Percentiles rank a stretch among this genome's conserved stretches.
Conservation (phyloP, 2,797 vertebrate species). For the Rhinichthys osculus region DNA sequence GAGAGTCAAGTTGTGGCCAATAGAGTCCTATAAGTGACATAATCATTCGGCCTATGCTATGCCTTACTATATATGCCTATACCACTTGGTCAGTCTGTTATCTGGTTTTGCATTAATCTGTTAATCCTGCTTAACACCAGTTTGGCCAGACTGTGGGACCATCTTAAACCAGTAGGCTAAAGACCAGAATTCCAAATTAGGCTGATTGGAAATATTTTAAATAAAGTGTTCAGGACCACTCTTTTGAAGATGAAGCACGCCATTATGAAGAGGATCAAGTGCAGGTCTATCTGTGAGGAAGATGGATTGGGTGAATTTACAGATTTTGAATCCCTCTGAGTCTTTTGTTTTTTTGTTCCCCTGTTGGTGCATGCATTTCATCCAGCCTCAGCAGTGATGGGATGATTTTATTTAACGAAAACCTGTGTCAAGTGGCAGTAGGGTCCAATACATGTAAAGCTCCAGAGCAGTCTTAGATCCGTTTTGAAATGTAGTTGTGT, state of each 20-base stretch:
- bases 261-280: neutral
- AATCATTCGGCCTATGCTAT: constrained; percentile 70
- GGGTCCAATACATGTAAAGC: constrained; percentile 2
- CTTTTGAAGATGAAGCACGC: constrained; percentile 8
- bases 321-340: constrained; percentile 7
- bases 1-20: constrained; percentile 64
- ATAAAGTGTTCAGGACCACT: neutral
- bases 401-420: constrained; percentile 12
- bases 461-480: neutral
- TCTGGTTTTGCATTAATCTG: neutral
- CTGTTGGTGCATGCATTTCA: neutral
- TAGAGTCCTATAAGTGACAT: constrained; percentile 74
- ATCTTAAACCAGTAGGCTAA: neutral
- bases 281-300: neutral
- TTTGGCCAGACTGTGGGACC: neutral
- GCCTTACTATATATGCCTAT: constrained; percentile 5
- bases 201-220: neutral
- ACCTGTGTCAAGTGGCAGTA: neutral
- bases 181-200: neutral
- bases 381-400: neutral
- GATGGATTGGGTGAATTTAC: constrained; percentile 5
- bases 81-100: neutral
- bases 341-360: neutral
- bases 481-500: neutral
- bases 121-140: neutral